phyloP scores from a whole-genome alignment of 1,140 invertebrate species.

The Drosophila novamexicana region DNA sequence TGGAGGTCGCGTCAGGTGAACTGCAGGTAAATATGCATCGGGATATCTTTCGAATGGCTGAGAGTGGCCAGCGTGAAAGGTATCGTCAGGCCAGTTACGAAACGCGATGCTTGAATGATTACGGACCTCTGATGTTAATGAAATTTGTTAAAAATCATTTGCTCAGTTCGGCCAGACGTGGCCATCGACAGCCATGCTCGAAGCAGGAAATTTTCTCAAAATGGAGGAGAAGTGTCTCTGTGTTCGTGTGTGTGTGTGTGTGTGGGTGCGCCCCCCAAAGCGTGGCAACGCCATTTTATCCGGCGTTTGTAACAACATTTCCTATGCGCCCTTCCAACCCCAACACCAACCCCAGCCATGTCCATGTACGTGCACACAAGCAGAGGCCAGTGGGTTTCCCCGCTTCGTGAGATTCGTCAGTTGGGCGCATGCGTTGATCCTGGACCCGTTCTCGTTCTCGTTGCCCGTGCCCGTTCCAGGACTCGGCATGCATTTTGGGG shows the following conservation, averaged over 20 bases:
- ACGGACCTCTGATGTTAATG: conserved; percentile 84
- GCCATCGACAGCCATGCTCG: conserved; percentile 36
- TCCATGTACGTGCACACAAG: conserved; percentile 2
- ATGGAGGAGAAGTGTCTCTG: conserved; percentile 65
- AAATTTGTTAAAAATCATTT: conserved; percentile 84
- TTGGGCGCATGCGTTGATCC: conserved; percentile 41
- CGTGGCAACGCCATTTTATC: conserved; percentile 47
- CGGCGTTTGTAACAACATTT: conserved; percentile 31
- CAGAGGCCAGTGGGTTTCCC: conserved; percentile 36
- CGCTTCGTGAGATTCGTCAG: conserved; percentile 41
- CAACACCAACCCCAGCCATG: conserved; percentile 6
- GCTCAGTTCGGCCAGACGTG: conserved; percentile 53
- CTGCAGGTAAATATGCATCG: conserved; percentile 25
- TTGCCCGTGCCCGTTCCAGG: not conserved
- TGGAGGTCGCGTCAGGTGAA: conserved; percentile 20
- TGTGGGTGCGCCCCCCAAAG: conserved; percentile 13
- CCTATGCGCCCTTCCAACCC: conserved; percentile 43
- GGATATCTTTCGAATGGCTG: conserved; percentile 38
- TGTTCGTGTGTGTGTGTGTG: conserved; percentile 35
- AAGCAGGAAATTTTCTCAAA: conserved; percentile 74
- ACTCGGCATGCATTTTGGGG: conserved; percentile 48
- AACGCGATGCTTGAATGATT: conserved; percentile 84
- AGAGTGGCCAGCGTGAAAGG: conserved; percentile 40
- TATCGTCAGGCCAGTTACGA: conserved; percentile 60
- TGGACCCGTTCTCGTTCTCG: conserved; percentile 3